Evolutionary conservation across 1,140 invertebrate genomes (phyloP).

Genomic region (Octopus sinensis): DNA sequence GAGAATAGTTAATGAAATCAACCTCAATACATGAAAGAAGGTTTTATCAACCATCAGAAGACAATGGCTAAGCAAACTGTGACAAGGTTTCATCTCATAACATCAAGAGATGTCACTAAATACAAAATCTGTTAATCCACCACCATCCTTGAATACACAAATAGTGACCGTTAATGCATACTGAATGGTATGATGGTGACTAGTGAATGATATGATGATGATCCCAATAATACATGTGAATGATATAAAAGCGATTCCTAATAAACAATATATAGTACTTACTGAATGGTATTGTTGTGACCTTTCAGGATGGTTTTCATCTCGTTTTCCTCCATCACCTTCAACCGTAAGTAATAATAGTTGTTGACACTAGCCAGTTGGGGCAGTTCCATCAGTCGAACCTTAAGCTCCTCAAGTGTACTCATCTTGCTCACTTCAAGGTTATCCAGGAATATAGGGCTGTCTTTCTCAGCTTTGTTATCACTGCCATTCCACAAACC

Average conservation of each 20-base stretch:
- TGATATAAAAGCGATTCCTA: too few relatives aligned
- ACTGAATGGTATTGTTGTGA: constrained; percentile 36
- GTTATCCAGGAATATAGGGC: too few relatives aligned
- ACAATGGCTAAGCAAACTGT: too few relatives aligned
- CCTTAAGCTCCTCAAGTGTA: constrained; percentile 37
- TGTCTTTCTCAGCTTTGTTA: too few relatives aligned
- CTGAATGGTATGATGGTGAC: not conserved
- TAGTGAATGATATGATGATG: not conserved
- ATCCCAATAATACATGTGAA: too few relatives aligned
- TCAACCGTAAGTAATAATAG: constrained; percentile 23
- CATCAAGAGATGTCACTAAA: not conserved
- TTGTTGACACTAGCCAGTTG: too few relatives aligned
- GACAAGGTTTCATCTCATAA: not conserved
- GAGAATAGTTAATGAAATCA: too few relatives aligned
- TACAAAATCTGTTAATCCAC: not conserved
- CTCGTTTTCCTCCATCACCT: constrained; percentile 33
- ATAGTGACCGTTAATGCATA: not conserved
- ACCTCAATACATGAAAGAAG: too few relatives aligned
- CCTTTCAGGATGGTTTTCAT: constrained; percentile 35
- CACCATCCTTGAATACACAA: not conserved
- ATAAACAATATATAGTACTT: constrained; percentile 18
- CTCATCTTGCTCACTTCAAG: constrained; percentile 23
- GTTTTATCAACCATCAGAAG: too few relatives aligned
- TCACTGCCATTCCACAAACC: too few relatives aligned
- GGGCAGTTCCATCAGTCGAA: too few relatives aligned